Conservation (phyloP, 1,140 invertebrate species). For the Drosophila sechellia region DNA sequence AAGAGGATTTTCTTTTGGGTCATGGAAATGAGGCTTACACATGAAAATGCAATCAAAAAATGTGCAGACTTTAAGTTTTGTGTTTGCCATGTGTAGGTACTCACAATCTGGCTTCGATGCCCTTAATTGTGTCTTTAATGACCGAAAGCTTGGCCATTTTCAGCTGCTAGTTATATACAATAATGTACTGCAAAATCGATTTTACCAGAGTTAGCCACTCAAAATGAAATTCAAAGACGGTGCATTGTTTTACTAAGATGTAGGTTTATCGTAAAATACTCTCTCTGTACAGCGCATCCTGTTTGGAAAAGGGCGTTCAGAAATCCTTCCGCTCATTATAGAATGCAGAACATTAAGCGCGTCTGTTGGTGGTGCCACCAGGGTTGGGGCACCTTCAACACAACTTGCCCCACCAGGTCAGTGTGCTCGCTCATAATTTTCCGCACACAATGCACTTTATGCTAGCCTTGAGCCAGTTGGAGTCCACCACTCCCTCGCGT, state of each 20-base stretch:
- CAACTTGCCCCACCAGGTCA: constrained; percentile 26
- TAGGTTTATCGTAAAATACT: background rate
- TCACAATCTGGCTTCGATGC: constrained; percentile 4
- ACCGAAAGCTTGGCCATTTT: background rate
- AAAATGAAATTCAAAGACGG: no score
- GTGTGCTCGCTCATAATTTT: constrained; percentile 70
- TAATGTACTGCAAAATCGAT: background rate
- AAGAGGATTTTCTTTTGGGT: constrained; percentile 27
- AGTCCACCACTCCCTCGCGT: background rate
- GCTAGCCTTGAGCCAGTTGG: constrained; percentile 61
- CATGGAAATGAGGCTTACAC: constrained; percentile 35
- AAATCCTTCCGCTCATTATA: constrained; percentile 75
- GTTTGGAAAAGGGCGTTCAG: constrained; percentile 32
- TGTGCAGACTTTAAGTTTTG: constrained; percentile 25
- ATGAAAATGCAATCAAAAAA: constrained; percentile 43
- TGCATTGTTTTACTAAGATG: background rate
- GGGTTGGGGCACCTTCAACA: constrained; percentile 22
- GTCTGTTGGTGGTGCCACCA: constrained; percentile 34
- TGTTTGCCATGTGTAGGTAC: background rate
- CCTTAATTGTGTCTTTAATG: constrained; percentile 11
- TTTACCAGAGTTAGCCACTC: background rate
- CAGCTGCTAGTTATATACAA: background rate
- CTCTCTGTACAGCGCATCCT: background rate
- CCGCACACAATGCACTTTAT: constrained; percentile 59
- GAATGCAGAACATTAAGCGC: constrained; percentile 64